phyloP scores from a whole-genome alignment of 2,888 invertebrate species.

The Lathronympha strigana region DNA sequence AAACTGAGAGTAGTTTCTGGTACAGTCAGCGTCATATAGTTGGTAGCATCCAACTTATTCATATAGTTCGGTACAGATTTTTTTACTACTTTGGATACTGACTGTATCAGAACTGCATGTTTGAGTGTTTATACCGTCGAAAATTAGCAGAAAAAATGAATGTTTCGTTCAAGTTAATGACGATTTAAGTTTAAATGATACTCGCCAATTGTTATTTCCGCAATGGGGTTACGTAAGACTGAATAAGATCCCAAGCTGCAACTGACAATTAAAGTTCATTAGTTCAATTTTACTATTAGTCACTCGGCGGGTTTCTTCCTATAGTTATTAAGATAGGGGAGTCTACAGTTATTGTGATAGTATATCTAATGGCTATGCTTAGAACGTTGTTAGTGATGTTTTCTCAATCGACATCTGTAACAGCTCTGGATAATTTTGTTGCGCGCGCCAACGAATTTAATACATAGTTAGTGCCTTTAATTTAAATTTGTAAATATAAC shows the following conservation, averaged over 20 bases:
- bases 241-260: constrained; percentile 46
- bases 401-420: constrained; percentile 2
- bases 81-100: too few relatives aligned
- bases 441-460: constrained; percentile 42
- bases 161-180: neutral
- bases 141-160: neutral
- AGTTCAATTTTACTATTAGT: constrained; percentile 51
- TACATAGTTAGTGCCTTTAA: constrained; percentile 35
- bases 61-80: too few relatives aligned
- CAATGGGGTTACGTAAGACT: constrained; percentile 50
- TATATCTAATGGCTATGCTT: constrained; percentile 44
- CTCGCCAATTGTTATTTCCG: constrained; percentile 31
- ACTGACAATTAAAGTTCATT: constrained; percentile 47
- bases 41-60: too few relatives aligned
- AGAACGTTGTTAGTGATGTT: constrained; percentile 32
- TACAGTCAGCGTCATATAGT: too few relatives aligned
- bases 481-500: constrained; percentile 41
- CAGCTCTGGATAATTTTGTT: constrained; percentile 20
- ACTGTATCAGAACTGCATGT: neutral
- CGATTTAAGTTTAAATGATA: neutral
- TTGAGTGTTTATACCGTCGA: neutral
- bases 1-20: neutral
- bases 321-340: constrained; percentile 22
- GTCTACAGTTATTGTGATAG: constrained; percentile 45
- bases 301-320: constrained; percentile 30